A percentile compares a stretch with the other conserved stretches of the same genome.
These are phyloP conservation scores for Xiphydria camelus DNA, from an alignment of 2,888 invertebrate genomes.

Conservation along the genomic window DNA sequence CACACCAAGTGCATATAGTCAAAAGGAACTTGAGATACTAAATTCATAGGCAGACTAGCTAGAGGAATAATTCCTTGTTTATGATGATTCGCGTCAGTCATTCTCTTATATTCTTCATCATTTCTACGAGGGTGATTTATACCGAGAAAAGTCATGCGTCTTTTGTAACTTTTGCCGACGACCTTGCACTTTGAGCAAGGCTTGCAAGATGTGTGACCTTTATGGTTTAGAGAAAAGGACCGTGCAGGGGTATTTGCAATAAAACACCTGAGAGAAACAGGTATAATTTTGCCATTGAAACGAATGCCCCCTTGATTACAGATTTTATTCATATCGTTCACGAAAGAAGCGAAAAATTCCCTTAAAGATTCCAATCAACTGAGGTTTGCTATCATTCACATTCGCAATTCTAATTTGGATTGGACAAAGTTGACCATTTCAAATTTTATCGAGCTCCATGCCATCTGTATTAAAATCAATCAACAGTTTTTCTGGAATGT, in stretches of 20 bases:
- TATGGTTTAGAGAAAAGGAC: conserved; percentile 20
- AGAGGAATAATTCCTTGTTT: conserved; percentile 15
- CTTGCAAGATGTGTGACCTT: conserved; percentile 21
- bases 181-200: conserved; percentile 26
- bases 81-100: conserved; percentile 16
- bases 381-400: conserved; percentile 5
- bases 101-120: conserved; percentile 21
- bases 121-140: conserved; percentile 15
- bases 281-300: conserved; percentile 6
- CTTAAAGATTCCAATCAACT: conserved; percentile 25
- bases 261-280: conserved; percentile 16
- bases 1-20: no score
- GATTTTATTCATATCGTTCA: conserved; percentile 15
- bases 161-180: conserved; percentile 16
- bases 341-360: conserved; percentile 21
- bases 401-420: conserved; percentile 18
- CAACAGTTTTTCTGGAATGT: conserved; percentile 7
- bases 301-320: conserved; percentile 12
- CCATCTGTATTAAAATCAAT: conserved; percentile 22
- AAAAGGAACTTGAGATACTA: conserved; percentile 22
- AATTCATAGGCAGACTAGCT: conserved; percentile 16
- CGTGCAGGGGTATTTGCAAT: conserved; percentile 30
- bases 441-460: conserved; percentile 6
- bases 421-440: conserved; percentile 21
- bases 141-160: conserved; percentile 19